Evolutionary conservation across 2,888 invertebrate genomes (phyloP).

Genomic region (Macrophya annulata): DNA sequence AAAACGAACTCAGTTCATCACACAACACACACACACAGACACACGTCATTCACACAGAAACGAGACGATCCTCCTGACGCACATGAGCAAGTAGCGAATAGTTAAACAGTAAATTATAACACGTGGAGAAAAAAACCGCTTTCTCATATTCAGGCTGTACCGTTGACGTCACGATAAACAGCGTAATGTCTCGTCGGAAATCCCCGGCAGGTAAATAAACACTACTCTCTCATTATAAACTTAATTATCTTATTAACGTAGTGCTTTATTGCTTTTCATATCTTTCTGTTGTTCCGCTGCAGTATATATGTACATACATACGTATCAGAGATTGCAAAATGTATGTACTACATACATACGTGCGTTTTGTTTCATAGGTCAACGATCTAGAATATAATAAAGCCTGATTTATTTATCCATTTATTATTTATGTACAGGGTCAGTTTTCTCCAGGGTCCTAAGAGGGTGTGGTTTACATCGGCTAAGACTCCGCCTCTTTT

Average conservation of each 20-base stretch:
- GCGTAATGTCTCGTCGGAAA: neutral
- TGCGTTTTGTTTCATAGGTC: neutral
- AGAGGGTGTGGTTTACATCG: too few relatives aligned
- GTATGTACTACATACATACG: neutral
- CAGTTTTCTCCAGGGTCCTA: too few relatives aligned
- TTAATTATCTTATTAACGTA: neutral
- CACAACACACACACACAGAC: neutral
- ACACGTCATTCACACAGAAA: neutral
- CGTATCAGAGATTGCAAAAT: neutral
- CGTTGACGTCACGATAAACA: neutral
- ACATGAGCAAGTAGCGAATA: neutral
- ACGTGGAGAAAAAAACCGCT: neutral
- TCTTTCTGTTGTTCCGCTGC: neutral
- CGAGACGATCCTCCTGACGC: neutral
- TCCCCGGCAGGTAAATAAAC: slow-evolving; percentile 10
- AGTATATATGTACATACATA: too few relatives aligned
- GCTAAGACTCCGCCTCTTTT: too few relatives aligned
- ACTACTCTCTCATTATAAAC: neutral
- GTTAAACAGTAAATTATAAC: neutral
- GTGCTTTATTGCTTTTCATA: neutral
- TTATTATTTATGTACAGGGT: too few relatives aligned
- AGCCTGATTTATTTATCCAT: neutral
- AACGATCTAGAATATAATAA: neutral
- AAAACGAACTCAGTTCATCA: neutral
- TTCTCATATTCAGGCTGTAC: neutral